Evolutionary conservation across 1,140 invertebrate genomes (phyloP).

Genomic region (Drosophila nebulosa): DNA sequence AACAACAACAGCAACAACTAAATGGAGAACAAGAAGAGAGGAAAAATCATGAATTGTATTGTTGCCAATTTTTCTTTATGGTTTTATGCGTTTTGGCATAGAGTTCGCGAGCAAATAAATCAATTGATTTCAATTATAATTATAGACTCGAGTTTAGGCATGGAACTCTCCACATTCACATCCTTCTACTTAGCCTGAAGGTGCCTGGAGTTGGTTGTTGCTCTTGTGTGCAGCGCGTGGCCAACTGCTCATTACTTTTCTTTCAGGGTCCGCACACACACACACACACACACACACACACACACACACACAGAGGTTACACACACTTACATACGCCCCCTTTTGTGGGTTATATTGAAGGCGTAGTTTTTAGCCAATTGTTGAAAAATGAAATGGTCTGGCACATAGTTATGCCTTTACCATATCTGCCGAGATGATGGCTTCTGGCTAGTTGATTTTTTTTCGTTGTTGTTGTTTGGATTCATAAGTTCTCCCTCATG

Average conservation of each 20-base stretch:
- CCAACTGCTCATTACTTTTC: slow-evolving; percentile 78
- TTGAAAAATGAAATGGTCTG: slow-evolving; percentile 78
- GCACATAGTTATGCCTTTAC: slow-evolving; percentile 63
- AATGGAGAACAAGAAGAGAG: background rate
- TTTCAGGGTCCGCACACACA: slow-evolving; percentile 20
- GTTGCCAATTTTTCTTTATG: slow-evolving; percentile 78
- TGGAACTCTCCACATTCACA: slow-evolving; percentile 4
- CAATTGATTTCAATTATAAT: slow-evolving; percentile 80
- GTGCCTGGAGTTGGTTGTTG: slow-evolving; percentile 19
- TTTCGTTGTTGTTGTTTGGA: slow-evolving; percentile 1
- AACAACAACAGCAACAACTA: slow-evolving; percentile 21
- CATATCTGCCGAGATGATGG: slow-evolving; percentile 47
- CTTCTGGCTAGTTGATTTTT: slow-evolving; percentile 43
- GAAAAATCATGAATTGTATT: slow-evolving; percentile 55
- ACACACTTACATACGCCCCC: slow-evolving; percentile 46
- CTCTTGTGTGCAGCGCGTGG: slow-evolving; percentile 57
- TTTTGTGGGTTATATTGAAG: slow-evolving; percentile 35
- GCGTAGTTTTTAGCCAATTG: slow-evolving; percentile 71
- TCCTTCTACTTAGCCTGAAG: slow-evolving; percentile 36
- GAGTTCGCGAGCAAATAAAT: slow-evolving; percentile 71
- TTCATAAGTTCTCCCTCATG: slow-evolving; percentile 16
- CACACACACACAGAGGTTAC: background rate
- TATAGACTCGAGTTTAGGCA: slow-evolving; percentile 60
- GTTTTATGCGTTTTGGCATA: slow-evolving; percentile 78
- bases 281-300: background rate